Percentiles rank a stretch among this genome's conserved stretches.
phyloP scores from a whole-genome alignment of 2,888 invertebrate genomes.

The Cephus runcator region DNA sequence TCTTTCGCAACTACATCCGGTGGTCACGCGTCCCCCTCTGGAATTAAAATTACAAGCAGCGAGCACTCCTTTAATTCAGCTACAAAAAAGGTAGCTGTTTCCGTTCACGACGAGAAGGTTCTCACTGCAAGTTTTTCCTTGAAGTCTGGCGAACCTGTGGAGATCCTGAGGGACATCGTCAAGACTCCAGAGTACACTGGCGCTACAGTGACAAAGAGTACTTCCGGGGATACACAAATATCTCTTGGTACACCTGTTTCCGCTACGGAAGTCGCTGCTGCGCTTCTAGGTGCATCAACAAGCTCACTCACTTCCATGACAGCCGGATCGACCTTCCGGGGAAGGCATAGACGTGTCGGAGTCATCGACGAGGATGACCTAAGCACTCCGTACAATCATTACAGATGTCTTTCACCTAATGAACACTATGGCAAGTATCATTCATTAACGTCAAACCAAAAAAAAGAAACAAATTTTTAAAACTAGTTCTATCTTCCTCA shows the following conservation, averaged over 20 bases:
- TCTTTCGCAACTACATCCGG: conserved; percentile 46
- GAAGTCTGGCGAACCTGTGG: conserved; percentile 51
- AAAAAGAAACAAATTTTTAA: neutral
- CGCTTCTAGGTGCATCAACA: conserved; percentile 68
- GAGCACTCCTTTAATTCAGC: conserved; percentile 30
- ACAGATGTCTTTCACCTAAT: conserved; percentile 77
- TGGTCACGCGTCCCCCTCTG: conserved; percentile 41
- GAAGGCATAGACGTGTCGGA: conserved; percentile 56
- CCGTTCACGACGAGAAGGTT: conserved; percentile 54
- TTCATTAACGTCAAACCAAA: no score
- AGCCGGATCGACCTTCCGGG: conserved; percentile 45
- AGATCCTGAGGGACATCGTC: conserved; percentile 32
- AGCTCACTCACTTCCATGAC: conserved; percentile 61
- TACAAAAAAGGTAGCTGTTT: conserved; percentile 50
- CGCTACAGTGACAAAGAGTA: conserved; percentile 64
- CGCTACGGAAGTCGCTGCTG: conserved; percentile 68
- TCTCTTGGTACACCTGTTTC: conserved; percentile 66
- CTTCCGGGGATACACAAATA: conserved; percentile 65
- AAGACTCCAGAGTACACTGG: conserved; percentile 36
- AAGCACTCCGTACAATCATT: conserved; percentile 80
- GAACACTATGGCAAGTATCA: conserved; percentile 62
- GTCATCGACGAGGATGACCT: conserved; percentile 72
- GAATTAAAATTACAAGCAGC: conserved; percentile 24
- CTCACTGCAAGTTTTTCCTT: conserved; percentile 49
- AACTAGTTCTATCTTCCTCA: neutral